Evolutionary conservation across 2,113 vertebrate genomes (phyloP).

Genomic region (Pteronura brasiliensis): DNA sequence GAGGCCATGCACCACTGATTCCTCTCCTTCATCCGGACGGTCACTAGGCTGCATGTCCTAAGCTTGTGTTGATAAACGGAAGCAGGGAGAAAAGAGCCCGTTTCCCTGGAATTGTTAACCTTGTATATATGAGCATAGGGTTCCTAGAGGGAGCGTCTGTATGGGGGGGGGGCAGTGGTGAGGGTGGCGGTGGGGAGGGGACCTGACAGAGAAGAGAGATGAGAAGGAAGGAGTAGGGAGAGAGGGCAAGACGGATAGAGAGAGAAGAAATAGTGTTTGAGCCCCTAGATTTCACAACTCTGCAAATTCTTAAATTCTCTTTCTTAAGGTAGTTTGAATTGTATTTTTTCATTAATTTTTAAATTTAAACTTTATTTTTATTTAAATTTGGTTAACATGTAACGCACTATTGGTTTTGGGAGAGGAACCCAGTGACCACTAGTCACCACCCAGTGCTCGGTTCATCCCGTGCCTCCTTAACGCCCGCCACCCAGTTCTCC

Average conservation of each 20-base stretch:
- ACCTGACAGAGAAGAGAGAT: too few relatives aligned
- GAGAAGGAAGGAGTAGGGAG: neutral
- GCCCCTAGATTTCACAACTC: neutral
- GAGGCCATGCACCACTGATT: rapidly evolving
- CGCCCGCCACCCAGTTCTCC: too few relatives aligned
- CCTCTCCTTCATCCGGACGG: rapidly evolving
- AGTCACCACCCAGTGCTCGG: too few relatives aligned
- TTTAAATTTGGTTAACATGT: too few relatives aligned
- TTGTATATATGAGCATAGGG: rapidly evolving
- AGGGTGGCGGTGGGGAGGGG: too few relatives aligned
- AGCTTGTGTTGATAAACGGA: rapidly evolving
- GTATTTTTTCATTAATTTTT: too few relatives aligned
- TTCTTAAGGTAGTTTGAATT: too few relatives aligned
- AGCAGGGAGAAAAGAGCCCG: neutral
- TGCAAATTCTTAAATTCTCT: neutral
- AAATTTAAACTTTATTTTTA: too few relatives aligned
- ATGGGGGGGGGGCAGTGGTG: neutral
- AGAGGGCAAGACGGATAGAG: neutral
- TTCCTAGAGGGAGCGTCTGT: neutral
- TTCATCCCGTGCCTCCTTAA: rapidly evolving
- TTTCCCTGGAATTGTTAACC: rapidly evolving
- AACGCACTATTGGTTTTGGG: too few relatives aligned
- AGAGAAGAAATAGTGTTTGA: neutral
- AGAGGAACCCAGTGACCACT: too few relatives aligned
- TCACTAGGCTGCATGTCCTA: neutral